Base-by-base conservation (phyloP, 2,888 invertebrate genomes). In the Drosophila neutralis region DNA sequence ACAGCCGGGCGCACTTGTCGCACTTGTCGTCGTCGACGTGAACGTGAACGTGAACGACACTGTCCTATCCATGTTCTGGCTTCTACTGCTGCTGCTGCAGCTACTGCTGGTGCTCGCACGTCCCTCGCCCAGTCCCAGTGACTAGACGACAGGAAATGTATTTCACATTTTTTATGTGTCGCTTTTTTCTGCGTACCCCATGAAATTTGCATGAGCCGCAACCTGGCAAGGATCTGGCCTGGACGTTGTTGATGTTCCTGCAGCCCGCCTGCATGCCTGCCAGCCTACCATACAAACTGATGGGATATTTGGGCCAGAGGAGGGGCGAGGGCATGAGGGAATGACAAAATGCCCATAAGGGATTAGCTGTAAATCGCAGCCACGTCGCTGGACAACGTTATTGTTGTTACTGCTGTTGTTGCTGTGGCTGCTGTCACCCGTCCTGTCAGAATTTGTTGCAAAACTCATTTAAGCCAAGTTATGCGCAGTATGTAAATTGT, bases 301-400 rank as follows among this genome's bases (percentile, higher is more conserved):
- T 54, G 42, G 51, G 42, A 13, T 29, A 53, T 45, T 48, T 49
- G 59, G n/a, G 42, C 59, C 13, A 36, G 35, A 51, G 54, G 45
- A 21, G 60, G 57, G 49, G 27, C 27, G 3, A 27, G 61, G 38
- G 40, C 35, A 52, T 48, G 60, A 38, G 45, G 63, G 38, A 33
- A 52, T 71, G 78, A 91, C 91, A 92, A 91, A 91, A 92, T 91
- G 91, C 92, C 92, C 92, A 90, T 87, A 91, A 91, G 92, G 91
- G 91, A 91, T 91, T 91, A 91, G 89, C 92, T 89, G 84, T 81
- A 87, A 91, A 91, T 90, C 91, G 91, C 81, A 83, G 78, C 69
- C 65, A 71, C 76, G 82, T 80, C 73, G 70, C 70, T 61, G 76
- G 80, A 77, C 73, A 64, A 76, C 77, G 65, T 73, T 76, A 64